A percentile compares a stretch with the other conserved stretches of the same genome.
Conservation (phyloP, 2,797 vertebrate species). For the Aotus griseimembra region DNA sequence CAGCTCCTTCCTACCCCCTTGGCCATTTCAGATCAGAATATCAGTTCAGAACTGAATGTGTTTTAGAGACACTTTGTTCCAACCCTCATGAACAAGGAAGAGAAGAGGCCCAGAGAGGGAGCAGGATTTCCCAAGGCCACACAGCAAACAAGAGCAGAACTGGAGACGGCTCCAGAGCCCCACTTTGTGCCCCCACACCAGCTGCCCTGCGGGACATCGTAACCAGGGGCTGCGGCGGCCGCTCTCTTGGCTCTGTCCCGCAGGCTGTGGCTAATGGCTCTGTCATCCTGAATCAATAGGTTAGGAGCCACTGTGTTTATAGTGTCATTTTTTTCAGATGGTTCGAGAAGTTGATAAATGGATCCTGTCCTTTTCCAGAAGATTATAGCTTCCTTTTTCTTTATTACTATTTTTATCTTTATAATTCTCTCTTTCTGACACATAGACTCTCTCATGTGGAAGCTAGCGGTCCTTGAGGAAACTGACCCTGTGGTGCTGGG, state of each 20-base stretch:
- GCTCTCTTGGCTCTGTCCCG: neutral
- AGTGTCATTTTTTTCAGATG: neutral
- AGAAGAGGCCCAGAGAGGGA: neutral
- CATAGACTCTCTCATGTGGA: rapidly evolving
- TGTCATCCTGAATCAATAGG: neutral
- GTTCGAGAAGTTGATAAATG: slow-evolving; percentile 55
- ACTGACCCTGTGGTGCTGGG: neutral
- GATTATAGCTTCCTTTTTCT: slow-evolving; percentile 49
- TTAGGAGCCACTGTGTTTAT: slow-evolving; percentile 6
- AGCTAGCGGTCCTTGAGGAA: neutral
- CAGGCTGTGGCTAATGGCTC: neutral
- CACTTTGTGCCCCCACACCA: rapidly evolving
- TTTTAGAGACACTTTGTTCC: neutral
- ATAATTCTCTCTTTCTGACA: neutral
- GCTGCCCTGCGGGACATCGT: rapidly evolving
- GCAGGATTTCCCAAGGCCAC: neutral
- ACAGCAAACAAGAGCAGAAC: neutral
- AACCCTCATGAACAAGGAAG: neutral
- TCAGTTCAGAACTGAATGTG: neutral
- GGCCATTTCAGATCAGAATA: neutral
- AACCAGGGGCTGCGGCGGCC: rapidly evolving
- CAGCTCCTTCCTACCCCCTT: neutral
- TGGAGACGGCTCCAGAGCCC: neutral
- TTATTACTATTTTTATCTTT: neutral
- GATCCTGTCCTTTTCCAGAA: neutral